A percentile compares a stretch with the other conserved stretches of the same genome.
Evolutionary conservation across 2,113 vertebrate genomes (phyloP).

Genomic region (Nipponia nippon): DNA sequence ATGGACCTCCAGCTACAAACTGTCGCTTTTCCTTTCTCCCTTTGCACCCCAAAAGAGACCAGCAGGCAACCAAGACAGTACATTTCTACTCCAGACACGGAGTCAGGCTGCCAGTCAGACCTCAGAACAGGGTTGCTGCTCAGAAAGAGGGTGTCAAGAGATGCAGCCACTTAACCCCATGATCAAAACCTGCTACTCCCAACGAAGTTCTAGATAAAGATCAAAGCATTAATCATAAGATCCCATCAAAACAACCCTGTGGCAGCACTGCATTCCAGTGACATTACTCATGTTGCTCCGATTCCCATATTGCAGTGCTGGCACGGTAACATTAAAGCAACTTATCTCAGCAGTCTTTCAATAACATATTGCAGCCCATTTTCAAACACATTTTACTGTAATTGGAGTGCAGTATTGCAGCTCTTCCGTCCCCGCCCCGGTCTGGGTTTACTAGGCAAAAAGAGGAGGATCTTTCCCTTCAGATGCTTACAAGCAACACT

Average conservation of each 20-base stretch:
- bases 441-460: not conserved
- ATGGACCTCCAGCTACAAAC: not conserved
- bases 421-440: accelerated
- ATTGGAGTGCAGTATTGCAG: not conserved
- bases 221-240: not conserved
- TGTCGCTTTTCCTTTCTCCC: not conserved
- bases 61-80: not conserved
- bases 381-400: not conserved
- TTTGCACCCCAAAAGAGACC: not conserved
- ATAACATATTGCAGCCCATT: not conserved
- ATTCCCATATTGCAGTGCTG: not conserved
- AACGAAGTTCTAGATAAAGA: not conserved
- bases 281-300: not conserved
- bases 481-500: not conserved
- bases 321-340: not conserved
- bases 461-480: not conserved
- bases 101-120: not conserved
- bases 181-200: not conserved
- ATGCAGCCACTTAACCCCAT: not conserved
- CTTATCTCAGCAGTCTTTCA: not conserved
- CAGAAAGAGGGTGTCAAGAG: not conserved
- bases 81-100: accelerated
- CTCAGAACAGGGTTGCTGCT: not conserved
- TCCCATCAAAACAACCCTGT: not conserved
- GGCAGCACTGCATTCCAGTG: not conserved